Conservation (phyloP, 2,888 invertebrate species). For the Acleris holmiana region DNA sequence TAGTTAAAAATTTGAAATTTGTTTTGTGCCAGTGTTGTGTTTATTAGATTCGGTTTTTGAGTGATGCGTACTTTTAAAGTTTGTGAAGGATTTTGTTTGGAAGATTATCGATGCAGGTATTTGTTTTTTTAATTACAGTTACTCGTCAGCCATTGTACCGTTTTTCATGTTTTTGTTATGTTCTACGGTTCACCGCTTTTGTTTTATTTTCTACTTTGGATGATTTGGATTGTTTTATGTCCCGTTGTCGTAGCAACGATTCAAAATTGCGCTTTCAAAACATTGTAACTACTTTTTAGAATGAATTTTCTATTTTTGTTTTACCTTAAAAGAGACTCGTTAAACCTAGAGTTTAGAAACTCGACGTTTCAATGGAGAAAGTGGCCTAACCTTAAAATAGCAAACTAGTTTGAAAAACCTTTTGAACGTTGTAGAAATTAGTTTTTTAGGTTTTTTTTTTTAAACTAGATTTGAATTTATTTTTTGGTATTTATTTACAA, state of each 20-base stretch:
- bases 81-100: slow-evolving; percentile 50
- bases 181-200: not conserved
- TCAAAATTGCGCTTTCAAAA: not conserved
- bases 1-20: slow-evolving; percentile 42
- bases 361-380: slow-evolving; percentile 49
- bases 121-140: slow-evolving; percentile 40
- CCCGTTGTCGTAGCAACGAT: slow-evolving; percentile 23
- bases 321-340: slow-evolving; percentile 21
- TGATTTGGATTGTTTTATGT: slow-evolving; percentile 14
- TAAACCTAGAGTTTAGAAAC: slow-evolving; percentile 30
- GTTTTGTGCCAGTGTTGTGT: slow-evolving; percentile 46
- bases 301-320: not conserved
- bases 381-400: slow-evolving; percentile 53
- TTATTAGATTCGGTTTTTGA: slow-evolving; percentile 45
- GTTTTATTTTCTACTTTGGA: not conserved
- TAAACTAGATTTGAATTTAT: no score
- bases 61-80: slow-evolving; percentile 58
- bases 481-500: no score
- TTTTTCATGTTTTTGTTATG: no score
- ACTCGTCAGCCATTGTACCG: not conserved
- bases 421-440: not conserved
- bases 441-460: no score
- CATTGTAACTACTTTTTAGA: not conserved
- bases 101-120: slow-evolving; percentile 72
- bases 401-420: slow-evolving; percentile 24